Conservation (phyloP, 2,113 vertebrate species). For the Forbesichthys agassizii region DNA sequence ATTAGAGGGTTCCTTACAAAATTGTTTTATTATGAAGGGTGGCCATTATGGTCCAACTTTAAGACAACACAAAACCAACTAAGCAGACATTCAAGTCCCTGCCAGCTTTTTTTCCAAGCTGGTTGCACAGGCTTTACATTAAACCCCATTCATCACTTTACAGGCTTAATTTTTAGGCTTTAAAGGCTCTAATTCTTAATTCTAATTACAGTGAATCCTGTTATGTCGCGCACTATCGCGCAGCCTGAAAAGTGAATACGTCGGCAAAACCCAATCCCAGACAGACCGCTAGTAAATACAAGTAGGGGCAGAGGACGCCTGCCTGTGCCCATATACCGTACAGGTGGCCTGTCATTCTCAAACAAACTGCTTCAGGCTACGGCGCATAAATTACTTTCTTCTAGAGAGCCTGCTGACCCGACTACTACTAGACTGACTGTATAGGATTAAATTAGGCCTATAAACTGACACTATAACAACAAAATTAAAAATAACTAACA, state of each 20-base stretch:
- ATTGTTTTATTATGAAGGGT: not conserved
- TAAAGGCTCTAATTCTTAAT: too few species aligned
- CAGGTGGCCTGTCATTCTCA: conserved; percentile 7
- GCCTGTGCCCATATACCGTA: conserved; percentile 21
- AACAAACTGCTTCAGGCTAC: conserved; percentile 36
- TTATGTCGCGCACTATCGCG: not conserved
- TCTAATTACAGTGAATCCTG: too few species aligned
- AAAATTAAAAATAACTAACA: not conserved
- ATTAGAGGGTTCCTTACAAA: not conserved
- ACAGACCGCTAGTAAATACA: conserved; percentile 17
- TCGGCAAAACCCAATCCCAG: conserved; percentile 18
- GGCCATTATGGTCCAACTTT: not conserved
- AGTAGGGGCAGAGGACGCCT: not conserved
- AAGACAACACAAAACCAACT: not conserved
- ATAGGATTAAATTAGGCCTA: too few species aligned
- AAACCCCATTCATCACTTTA: not conserved
- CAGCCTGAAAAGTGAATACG: conserved; percentile 4
- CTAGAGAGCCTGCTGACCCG: not conserved
- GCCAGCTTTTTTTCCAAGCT: not conserved
- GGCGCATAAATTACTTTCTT: conserved; percentile 20
- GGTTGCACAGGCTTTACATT: conserved; percentile 9
- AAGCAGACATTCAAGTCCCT: not conserved
- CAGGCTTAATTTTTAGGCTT: too few species aligned
- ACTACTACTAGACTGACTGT: too few species aligned
- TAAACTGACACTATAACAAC: too few species aligned